A percentile compares a stretch with the other conserved stretches of the same genome.
phyloP scores from a whole-genome alignment of 2,797 vertebrate genomes.

The Helicolenus hilgendorfi region DNA sequence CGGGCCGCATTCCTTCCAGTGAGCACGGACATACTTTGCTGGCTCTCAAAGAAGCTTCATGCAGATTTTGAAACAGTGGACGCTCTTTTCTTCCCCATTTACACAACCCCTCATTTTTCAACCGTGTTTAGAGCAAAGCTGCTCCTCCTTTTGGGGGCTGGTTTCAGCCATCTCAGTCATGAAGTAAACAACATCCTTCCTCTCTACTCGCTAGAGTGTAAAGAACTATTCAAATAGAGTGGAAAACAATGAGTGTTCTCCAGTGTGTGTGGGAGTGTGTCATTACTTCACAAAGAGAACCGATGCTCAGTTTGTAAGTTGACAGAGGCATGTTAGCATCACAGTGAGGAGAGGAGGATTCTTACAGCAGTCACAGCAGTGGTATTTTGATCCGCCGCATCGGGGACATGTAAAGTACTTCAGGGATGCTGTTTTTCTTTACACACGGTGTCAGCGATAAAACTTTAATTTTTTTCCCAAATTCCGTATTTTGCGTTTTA shows the following conservation, averaged over 20 bases:
- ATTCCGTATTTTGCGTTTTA: not conserved
- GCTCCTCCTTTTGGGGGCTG: constrained; percentile 32
- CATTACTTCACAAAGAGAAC: constrained; percentile 55
- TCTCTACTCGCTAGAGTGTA: constrained; percentile 32
- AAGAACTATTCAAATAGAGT: constrained; percentile 55
- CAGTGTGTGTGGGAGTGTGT: constrained; percentile 50
- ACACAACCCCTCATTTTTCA: constrained; percentile 55
- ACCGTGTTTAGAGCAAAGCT: constrained; percentile 37
- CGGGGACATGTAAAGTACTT: constrained; percentile 13
- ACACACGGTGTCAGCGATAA: not conserved
- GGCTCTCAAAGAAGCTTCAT: constrained; percentile 69
- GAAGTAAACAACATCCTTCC: constrained; percentile 67
- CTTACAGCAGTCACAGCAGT: constrained; percentile 14
- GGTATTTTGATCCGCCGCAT: not conserved
- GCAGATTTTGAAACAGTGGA: constrained; percentile 72
- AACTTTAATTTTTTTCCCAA: not conserved
- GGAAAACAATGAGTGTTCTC: constrained; percentile 50
- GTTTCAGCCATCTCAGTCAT: constrained; percentile 32
- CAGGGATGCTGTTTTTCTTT: not conserved
- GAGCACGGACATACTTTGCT: constrained; percentile 74
- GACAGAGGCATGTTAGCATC: constrained; percentile 38
- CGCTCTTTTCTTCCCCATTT: constrained; percentile 58
- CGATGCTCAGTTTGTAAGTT: constrained; percentile 40
- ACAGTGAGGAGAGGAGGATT: constrained; percentile 25
- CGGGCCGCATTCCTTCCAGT: constrained; percentile 72